Percentiles rank a stretch among this genome's conserved stretches.
Evolutionary conservation across 1,140 invertebrate genomes (phyloP).

Genomic region (Psilanteris sp.): DNA sequence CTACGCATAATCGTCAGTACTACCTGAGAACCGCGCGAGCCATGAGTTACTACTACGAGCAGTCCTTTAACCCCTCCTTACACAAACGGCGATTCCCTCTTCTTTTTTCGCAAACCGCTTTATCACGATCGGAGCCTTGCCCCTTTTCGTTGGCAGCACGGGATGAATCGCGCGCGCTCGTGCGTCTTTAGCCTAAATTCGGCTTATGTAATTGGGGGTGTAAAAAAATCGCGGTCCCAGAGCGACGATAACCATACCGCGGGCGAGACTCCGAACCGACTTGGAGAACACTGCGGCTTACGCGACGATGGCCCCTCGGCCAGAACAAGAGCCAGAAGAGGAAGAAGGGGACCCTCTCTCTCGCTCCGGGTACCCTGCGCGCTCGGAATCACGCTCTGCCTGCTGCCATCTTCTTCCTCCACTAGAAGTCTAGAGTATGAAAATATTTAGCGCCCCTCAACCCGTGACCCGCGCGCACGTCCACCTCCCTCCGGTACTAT

Average conservation of each 20-base stretch:
- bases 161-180: slow-evolving; percentile 3
- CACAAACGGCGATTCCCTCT: slow-evolving; percentile 18
- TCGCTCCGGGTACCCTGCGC: slow-evolving; percentile 67
- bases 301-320: slow-evolving; percentile 39
- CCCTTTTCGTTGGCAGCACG: slow-evolving; percentile 3
- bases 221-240: slow-evolving; percentile 20
- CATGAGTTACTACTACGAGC: slow-evolving; percentile 64
- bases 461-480: slow-evolving; percentile 53
- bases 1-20: slow-evolving; percentile 72
- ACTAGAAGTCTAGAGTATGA: slow-evolving; percentile 77
- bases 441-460: slow-evolving; percentile 76
- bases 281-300: slow-evolving; percentile 62
- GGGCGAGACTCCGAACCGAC: slow-evolving; percentile 46
- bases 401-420: slow-evolving; percentile 79
- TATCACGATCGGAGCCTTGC: slow-evolving; percentile 12
- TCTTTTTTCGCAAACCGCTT: slow-evolving; percentile 18
- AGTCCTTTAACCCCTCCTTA: slow-evolving; percentile 39
- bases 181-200: slow-evolving; percentile 1
- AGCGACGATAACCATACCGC: slow-evolving; percentile 39
- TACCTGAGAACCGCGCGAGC: slow-evolving; percentile 69
- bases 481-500: slow-evolving; percentile 75
- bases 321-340: slow-evolving; percentile 40
- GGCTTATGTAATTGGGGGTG: slow-evolving; percentile 11
- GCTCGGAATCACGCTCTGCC: slow-evolving; percentile 73
- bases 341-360: slow-evolving; percentile 52